Evolutionary conservation across 2,113 vertebrate species (phyloP).

Genomic region (Prunella himalayana): DNA sequence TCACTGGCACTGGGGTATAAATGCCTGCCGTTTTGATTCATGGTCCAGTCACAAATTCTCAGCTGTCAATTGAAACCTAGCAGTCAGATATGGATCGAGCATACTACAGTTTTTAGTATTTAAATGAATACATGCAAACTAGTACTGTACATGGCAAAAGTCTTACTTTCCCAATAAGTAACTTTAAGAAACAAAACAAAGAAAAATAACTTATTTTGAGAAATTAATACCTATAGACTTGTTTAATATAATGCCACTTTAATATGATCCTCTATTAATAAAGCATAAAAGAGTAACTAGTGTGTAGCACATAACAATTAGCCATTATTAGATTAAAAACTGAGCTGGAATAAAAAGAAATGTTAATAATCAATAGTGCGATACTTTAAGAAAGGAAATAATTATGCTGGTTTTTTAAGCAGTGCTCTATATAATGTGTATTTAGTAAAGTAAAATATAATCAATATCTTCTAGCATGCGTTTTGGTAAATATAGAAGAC

Average conservation of each 20-base stretch:
- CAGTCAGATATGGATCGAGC: conserved; percentile 98
- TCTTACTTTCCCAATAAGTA: conserved; percentile 72
- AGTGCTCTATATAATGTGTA: conserved; percentile 44
- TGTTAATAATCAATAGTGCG: conserved; percentile 77
- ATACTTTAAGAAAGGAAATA: conserved; percentile 69
- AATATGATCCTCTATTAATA: conserved; percentile 69
- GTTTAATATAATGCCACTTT: conserved; percentile 58
- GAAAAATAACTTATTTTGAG: conserved; percentile 65
- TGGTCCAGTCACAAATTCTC: conserved; percentile 99
- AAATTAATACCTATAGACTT: conserved; percentile 64
- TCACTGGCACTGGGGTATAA: conserved; percentile 99
- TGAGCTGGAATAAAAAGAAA: conserved; percentile 79
- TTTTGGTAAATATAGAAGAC: conserved; percentile 69
- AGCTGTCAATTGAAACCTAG: conserved; percentile 99
- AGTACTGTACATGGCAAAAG: conserved; percentile 76
- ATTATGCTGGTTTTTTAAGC: conserved; percentile 59
- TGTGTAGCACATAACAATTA: conserved; percentile 76
- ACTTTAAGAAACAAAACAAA: conserved; percentile 50
- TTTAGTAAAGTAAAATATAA: conserved; percentile 53
- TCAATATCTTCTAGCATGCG: conserved; percentile 71
- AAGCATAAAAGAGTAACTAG: conserved; percentile 72
- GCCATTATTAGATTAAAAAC: conserved; percentile 74
- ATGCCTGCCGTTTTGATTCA: conserved; percentile 99
- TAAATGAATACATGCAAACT: conserved; percentile 89
- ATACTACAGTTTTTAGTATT: conserved; percentile 93